Evolutionary conservation across 2,888 invertebrate species (phyloP), one percentile per base, ranked within the genome.

Genomic region (Microctonus brassicae): DNA sequence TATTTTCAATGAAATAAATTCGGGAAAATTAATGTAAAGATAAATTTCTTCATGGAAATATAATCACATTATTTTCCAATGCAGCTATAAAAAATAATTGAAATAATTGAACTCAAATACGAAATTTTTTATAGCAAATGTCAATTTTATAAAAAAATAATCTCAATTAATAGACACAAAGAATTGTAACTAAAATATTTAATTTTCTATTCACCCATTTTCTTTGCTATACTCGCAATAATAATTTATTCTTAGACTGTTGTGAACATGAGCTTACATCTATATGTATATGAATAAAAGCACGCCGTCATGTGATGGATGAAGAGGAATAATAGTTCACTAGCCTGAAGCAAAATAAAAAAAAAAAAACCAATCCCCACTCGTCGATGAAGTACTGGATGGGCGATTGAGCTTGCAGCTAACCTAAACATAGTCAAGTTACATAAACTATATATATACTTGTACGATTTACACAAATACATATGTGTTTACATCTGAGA

Each of bases 181-280:
- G 52, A 20, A 10, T 17, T 22, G 7, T 20, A 11, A 1, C 22
- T 7, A 24, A n/a, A n/a, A n/a, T n/a, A n/a, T n/a, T n/a, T 53
- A 22, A 53, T 53, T 24, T 20, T 53, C 22, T 13, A 13, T 17
- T 20, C 52, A 65, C 53, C 34, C 65, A 34, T 55, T 65, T 36
- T 39, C 53, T 34, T 53, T 33, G 13, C 33, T 34, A 66, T 66
- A 20, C 36, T 66, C 33, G 22, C 65, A 53, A 55, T 57, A 55
- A 66, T 66, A 66, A 42, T 66, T 57, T 34, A 66, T 66, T 13
- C 55, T 66, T 52, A n/a, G n/a, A 29, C 17, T 20, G 2, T 29
- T 42, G 42, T 29, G 11, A n/a, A 63, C 24, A 22, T 26, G 26
- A 63, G 26, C 13, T 26, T n/a, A 42, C 11, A 13, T 3, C 10